Evolutionary conservation across 1,140 invertebrate species (phyloP).

Genomic region (Drosophila simulans): DNA sequence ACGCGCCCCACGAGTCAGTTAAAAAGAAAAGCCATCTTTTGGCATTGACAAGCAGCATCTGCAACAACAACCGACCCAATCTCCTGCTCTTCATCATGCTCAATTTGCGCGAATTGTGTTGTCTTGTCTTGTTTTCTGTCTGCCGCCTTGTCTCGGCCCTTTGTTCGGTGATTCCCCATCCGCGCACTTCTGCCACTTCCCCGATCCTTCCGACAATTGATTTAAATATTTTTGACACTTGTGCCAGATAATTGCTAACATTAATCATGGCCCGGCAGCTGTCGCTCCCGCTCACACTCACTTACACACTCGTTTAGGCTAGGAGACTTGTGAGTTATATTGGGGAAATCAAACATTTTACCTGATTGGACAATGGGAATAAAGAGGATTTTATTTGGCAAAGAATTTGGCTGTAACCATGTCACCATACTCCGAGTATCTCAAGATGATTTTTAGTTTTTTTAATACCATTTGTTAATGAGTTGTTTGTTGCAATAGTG

Average conservation of each 20-base stretch:
- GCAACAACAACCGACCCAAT: conserved; percentile 22
- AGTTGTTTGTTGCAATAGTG: too few relatives aligned
- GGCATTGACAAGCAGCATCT: conserved; percentile 72
- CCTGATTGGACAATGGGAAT: neutral
- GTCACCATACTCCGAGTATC: too few relatives aligned
- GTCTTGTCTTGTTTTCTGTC: conserved; percentile 72
- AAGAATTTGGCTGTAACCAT: too few relatives aligned
- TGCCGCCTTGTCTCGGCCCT: conserved; percentile 54
- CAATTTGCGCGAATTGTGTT: conserved; percentile 83
- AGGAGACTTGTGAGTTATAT: conserved; percentile 7
- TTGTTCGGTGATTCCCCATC: conserved; percentile 29
- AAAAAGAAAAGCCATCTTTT: conserved; percentile 64
- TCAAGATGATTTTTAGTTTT: too few relatives aligned
- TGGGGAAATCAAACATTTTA: conserved; percentile 7
- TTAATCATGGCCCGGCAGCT: conserved; percentile 76
- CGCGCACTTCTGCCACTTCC: neutral
- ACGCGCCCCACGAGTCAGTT: conserved; percentile 44
- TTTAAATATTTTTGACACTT: conserved; percentile 83
- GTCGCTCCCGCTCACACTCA: conserved; percentile 39
- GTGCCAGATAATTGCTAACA: conserved; percentile 76
- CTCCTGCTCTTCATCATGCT: conserved; percentile 76
- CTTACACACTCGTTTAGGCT: neutral
- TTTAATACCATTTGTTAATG: too few relatives aligned
- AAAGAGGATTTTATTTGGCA: neutral
- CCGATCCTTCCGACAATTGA: conserved; percentile 57